These are phyloP conservation scores for Ciconia nigra DNA, from an alignment of 2,797 vertebrate species.

Conservation along the genomic window DNA sequence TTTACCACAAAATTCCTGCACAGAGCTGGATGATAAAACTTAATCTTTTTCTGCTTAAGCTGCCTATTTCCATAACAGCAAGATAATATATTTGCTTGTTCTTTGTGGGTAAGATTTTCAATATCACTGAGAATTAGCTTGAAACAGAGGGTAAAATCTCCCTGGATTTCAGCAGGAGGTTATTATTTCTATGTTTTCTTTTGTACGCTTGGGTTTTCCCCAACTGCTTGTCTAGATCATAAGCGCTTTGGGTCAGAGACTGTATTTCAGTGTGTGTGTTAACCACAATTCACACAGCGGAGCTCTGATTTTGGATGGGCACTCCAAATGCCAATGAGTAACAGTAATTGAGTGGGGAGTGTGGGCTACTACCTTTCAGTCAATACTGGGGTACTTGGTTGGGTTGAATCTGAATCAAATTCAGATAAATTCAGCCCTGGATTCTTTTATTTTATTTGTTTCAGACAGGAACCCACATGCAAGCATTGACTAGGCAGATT, in stretches of 20 bases:
- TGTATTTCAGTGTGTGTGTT: not conserved
- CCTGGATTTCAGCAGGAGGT: constrained; percentile 1
- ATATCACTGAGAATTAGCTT: constrained; percentile 31
- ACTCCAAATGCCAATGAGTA: not conserved
- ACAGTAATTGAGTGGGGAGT: not conserved
- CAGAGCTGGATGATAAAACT: not conserved
- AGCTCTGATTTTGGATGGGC: not conserved
- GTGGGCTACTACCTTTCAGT: not conserved
- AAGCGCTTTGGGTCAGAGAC: not conserved
- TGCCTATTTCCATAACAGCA: not conserved
- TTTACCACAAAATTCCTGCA: not conserved
- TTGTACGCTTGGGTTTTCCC: constrained; percentile 7
- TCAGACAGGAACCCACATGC: constrained; percentile 15
- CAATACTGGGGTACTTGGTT: not conserved
- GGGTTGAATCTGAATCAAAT: not conserved
- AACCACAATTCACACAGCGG: not conserved
- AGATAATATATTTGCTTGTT: constrained; percentile 2
- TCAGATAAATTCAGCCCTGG: not conserved
- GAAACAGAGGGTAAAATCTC: constrained; percentile 21
- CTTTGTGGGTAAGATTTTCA: constrained; percentile 31
- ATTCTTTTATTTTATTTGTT: constrained; percentile 52
- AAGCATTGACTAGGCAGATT: not conserved
- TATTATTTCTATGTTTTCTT: constrained; percentile 26
- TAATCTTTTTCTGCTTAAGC: not conserved
- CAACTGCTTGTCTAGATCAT: not conserved